phyloP scores from a whole-genome alignment of 2,888 invertebrate species.

The Argyresthia albistria region DNA sequence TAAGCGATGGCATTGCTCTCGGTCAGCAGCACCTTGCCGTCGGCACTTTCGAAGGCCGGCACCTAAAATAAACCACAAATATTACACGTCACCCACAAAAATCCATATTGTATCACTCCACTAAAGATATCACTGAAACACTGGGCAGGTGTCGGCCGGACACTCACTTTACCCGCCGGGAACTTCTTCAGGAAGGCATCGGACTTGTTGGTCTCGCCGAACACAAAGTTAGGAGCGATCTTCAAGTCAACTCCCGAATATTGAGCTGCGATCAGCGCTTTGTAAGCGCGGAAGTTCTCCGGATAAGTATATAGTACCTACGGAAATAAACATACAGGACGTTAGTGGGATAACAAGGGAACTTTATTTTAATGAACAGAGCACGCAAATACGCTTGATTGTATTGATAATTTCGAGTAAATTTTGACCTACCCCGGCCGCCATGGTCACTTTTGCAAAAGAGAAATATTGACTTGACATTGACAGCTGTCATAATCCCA shows the following conservation, averaged over 20 bases:
- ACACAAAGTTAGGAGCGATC: slow-evolving; percentile 88
- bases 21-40: slow-evolving; percentile 85
- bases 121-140: background rate
- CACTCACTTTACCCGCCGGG: slow-evolving; percentile 94
- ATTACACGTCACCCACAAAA: slow-evolving; percentile 50
- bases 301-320: slow-evolving; percentile 98
- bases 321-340: slow-evolving; percentile 45
- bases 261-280: slow-evolving; percentile 97
- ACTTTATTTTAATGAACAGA: slow-evolving; percentile 15
- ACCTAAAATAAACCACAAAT: slow-evolving; percentile 77
- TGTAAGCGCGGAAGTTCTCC: slow-evolving; percentile 98
- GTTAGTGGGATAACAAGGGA: slow-evolving; percentile 13
- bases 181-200: slow-evolving; percentile 93
- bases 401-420: slow-evolving; percentile 38
- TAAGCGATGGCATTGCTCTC: slow-evolving; percentile 98
- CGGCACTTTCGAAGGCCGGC: slow-evolving; percentile 92
- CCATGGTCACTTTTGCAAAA: slow-evolving; percentile 73
- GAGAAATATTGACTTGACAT: slow-evolving; percentile 63
- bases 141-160: background rate
- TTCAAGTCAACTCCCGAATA: slow-evolving; percentile 92
- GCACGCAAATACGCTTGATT: slow-evolving; percentile 20
- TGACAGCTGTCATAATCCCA: slow-evolving; percentile 17
- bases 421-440: slow-evolving; percentile 78
- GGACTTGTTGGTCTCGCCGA: slow-evolving; percentile 94
- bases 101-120: slow-evolving; percentile 12